These are phyloP conservation scores for Sthenelais limicola DNA, from an alignment of 2,888 invertebrate genomes.

Conservation along the genomic window DNA sequence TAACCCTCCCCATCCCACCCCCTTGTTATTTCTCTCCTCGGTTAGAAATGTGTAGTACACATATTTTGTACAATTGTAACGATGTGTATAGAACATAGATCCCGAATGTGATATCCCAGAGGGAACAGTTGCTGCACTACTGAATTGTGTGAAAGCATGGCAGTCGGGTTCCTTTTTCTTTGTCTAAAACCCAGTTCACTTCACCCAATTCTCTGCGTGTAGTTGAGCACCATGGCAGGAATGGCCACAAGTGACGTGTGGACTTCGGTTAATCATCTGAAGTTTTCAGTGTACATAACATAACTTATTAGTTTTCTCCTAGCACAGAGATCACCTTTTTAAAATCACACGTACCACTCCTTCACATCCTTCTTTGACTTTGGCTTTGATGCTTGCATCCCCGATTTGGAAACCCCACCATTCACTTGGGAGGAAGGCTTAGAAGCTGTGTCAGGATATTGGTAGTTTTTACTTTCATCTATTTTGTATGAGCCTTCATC, in stretches of 20 bases:
- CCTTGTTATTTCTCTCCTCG: too few relatives aligned
- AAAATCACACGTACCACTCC: slow-evolving; percentile 51
- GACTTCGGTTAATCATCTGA: too few relatives aligned
- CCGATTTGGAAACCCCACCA: slow-evolving; percentile 52
- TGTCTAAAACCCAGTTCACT: too few relatives aligned
- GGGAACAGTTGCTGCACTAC: too few relatives aligned
- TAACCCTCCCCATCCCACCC: too few relatives aligned
- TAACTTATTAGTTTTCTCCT: not conserved
- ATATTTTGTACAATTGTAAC: too few relatives aligned
- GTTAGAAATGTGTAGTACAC: too few relatives aligned
- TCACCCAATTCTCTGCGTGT: slow-evolving; percentile 10
- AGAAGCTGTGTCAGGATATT: slow-evolving; percentile 58
- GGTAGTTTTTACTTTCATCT: slow-evolving; percentile 85
- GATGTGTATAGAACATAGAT: too few relatives aligned
- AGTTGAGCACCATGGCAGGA: slow-evolving; percentile 38
- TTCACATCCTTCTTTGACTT: slow-evolving; percentile 48
- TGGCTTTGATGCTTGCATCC: slow-evolving; percentile 42
- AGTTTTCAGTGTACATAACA: not conserved
- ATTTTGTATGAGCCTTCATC: slow-evolving; percentile 94
- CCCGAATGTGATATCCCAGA: too few relatives aligned
- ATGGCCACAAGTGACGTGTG: slow-evolving; percentile 33
- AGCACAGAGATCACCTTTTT: slow-evolving; percentile 15
- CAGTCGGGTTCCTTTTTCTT: too few relatives aligned
- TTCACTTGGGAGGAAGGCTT: slow-evolving; percentile 62
- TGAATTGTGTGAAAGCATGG: too few relatives aligned